Conservation (phyloP, 2,888 invertebrate species). For the Epistrophe eligans region DNA sequence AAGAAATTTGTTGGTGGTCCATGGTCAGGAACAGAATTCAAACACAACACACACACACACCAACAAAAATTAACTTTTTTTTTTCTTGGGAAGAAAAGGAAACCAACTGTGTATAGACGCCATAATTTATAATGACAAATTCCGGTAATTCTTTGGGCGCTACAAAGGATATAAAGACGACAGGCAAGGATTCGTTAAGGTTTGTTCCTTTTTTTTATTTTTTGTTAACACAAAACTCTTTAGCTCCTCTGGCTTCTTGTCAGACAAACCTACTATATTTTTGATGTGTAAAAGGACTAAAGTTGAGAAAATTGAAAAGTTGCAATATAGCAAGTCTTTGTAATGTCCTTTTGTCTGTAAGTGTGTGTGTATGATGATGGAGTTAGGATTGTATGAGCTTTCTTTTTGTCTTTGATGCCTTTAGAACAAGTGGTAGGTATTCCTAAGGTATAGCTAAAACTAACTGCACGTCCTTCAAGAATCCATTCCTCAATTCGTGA, state of each 20-base stretch:
- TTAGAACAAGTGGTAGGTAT: conserved; percentile 3
- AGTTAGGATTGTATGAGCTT: conserved; percentile 20
- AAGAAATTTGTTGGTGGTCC: conserved; percentile 22
- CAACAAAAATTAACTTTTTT: conserved; percentile 13
- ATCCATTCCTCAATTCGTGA: conserved; percentile 64
- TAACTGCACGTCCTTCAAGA: conserved; percentile 34
- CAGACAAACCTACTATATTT: background rate
- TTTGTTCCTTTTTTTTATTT: conserved; percentile 1
- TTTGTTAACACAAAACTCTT: conserved; percentile 25
- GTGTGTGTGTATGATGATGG: background rate
- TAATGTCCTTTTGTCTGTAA: background rate
- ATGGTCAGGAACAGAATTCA: conserved; percentile 49
- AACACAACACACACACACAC: background rate
- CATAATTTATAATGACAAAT: conserved; percentile 75
- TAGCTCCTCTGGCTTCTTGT: background rate
- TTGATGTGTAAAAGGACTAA: conserved; percentile 31
- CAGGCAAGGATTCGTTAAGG: conserved; percentile 27
- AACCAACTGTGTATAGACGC: conserved; percentile 41
- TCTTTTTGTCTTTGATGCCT: conserved; percentile 1
- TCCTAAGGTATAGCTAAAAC: background rate
- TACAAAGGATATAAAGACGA: conserved; percentile 67
- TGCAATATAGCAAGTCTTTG: conserved; percentile 58
- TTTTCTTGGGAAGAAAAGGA: conserved; percentile 7
- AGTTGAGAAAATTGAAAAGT: conserved; percentile 68
- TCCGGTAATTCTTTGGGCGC: conserved; percentile 64